Evolutionary conservation across 2,888 invertebrate species (phyloP).

Genomic region (Harpalus rubripes): DNA sequence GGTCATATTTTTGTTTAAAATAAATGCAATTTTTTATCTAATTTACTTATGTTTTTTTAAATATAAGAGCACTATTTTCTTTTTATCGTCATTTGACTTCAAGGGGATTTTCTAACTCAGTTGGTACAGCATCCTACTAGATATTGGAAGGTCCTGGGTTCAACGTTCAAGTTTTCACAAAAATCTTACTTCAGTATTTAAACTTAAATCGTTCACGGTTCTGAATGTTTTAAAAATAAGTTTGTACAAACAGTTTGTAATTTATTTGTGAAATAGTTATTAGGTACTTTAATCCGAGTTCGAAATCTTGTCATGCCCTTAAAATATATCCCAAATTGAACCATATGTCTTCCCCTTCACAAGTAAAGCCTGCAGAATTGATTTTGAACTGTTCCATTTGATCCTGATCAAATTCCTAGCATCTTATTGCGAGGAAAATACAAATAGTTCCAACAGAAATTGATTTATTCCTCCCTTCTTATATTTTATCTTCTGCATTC

Average conservation of each 20-base stretch:
- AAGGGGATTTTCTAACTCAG: too few relatives aligned
- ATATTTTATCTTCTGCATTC: background rate
- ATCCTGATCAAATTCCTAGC: constrained; percentile 19
- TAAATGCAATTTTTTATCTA: too few relatives aligned
- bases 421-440: constrained; percentile 18
- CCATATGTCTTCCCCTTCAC: background rate
- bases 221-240: too few relatives aligned
- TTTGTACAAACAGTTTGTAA: background rate
- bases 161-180: too few relatives aligned
- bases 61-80: too few relatives aligned
- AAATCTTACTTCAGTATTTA: too few relatives aligned
- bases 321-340: background rate
- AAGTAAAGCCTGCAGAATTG: background rate
- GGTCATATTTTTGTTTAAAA: too few relatives aligned
- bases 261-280: background rate
- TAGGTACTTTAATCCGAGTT: background rate
- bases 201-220: too few relatives aligned
- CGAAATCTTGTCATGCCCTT: background rate
- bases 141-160: too few relatives aligned
- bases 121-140: too few relatives aligned
- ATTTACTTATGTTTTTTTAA: too few relatives aligned
- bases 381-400: constrained; percentile 32
- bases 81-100: too few relatives aligned
- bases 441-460: background rate
- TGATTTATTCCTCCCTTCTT: background rate